These are phyloP conservation scores for Misgurnus mizolepis DNA, from an alignment of 2,113 vertebrate species.

Conservation along the genomic window DNA sequence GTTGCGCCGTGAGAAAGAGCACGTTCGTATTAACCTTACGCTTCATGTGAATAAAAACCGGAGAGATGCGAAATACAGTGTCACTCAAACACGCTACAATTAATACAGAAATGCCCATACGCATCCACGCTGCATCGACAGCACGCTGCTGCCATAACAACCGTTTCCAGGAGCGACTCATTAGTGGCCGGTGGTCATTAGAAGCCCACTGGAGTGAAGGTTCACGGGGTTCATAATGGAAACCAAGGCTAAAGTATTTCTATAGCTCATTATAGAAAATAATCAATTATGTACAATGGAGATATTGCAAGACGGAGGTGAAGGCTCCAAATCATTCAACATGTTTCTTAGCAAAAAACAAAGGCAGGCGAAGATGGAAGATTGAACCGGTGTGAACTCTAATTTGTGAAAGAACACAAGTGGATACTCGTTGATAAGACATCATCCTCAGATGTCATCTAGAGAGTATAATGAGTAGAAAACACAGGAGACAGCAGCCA, in stretches of 20 bases:
- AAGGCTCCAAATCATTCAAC: neutral
- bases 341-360: neutral
- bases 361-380: constrained; percentile 12
- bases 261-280: constrained; percentile 30
- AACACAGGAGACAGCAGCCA: neutral
- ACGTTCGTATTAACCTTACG: constrained; percentile 17
- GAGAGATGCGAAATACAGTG: constrained; percentile 14
- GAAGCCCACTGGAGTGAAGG: constrained; percentile 22
- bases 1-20: neutral
- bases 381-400: constrained; percentile 1
- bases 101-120: constrained; percentile 17
- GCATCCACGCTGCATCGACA: constrained; percentile 10
- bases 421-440: neutral
- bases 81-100: neutral
- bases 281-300: constrained; percentile 18
- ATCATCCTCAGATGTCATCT: neutral
- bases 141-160: constrained; percentile 49
- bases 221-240: constrained; percentile 36
- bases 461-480: neutral
- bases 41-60: neutral
- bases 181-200: constrained; percentile 47
- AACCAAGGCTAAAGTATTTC: constrained; percentile 49
- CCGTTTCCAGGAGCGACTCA: constrained; percentile 39
- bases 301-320: constrained; percentile 26
- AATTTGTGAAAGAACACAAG: constrained; percentile 1